Evolutionary conservation across 2,888 invertebrate genomes (phyloP).

Genomic region (Cephus runcator): DNA sequence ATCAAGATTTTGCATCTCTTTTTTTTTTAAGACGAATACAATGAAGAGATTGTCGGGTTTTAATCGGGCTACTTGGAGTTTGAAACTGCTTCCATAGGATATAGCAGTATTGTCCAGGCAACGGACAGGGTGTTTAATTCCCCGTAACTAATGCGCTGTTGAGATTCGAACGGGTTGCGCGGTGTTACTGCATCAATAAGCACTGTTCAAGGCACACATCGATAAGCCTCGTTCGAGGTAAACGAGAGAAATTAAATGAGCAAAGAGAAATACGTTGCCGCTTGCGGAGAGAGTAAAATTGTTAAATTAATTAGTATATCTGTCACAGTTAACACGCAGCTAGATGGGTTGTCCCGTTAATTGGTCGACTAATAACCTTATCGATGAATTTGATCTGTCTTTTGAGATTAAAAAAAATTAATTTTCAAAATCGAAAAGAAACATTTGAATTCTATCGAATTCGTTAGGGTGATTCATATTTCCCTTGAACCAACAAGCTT

Average conservation of each 20-base stretch:
- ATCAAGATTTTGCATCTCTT: neutral
- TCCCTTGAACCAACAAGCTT: neutral
- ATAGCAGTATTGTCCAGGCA: neutral
- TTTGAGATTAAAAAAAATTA: neutral
- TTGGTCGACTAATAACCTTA: neutral
- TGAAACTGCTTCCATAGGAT: neutral
- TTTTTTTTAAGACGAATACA: neutral
- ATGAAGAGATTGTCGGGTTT: neutral
- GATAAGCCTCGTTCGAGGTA: neutral
- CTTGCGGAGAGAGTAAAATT: neutral
- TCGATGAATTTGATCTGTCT: neutral
- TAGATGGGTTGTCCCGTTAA: neutral
- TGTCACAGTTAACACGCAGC: neutral
- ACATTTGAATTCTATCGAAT: neutral
- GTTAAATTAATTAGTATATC: neutral
- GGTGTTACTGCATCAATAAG: neutral
- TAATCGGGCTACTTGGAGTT: neutral
- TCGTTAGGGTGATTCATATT: neutral
- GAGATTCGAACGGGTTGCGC: neutral
- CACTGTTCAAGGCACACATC: neutral
- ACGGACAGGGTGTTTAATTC: constrained; percentile 2
- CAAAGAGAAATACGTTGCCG: neutral
- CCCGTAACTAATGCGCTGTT: neutral
- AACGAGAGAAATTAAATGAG: neutral
- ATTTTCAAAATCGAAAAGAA: neutral